Base-by-base conservation (phyloP, 1,140 invertebrate genomes). In the Apis laboriosa region DNA sequence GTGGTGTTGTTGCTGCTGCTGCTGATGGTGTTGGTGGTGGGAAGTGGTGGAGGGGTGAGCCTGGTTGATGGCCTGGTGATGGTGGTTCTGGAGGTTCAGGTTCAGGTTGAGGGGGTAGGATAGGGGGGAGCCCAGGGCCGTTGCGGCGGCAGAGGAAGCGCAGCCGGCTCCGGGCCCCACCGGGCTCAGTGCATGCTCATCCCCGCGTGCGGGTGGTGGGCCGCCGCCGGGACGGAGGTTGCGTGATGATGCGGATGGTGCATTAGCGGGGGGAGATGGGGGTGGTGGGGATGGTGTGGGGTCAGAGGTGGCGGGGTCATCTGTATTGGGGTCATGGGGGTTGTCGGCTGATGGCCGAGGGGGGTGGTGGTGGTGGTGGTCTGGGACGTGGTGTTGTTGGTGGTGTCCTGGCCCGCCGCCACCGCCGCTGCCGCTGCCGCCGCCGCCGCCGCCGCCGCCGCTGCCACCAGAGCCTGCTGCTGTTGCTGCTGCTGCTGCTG, bases 151-250 rank as follows among this genome's bases (percentile, higher is more conserved):
- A 34, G 34, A 34, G 92, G 92, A 91, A 92, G 92, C 92, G 92
- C 91, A 94, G 91, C 90, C 90, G 92, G 91, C 92, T 94, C 94
- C 92, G 93, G 94, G 94, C 93, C 94, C 94, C 94, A 95, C 94
- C 94, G 92, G 92, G 92, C 94, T 94, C 94, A 94, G 93, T 95
- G 93, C 95, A 96, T 95, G 95, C 95, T 95, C 94, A 94, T 94
- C 93, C 93, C 93, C 92, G 93, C 93, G 93, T 93, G 93, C 82
- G 92, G 93, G 87, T 92, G 93, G 89, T 92, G 93, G 89, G 88
- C 90, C 60, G 86, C 76, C 78, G 89, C 84, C 58, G 88, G 89
- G 24, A 93, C 93, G 92, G 92, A 92, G 67, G 92, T 90, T 91
- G 90, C 93, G 92, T 93, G 93, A 92, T 93, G 93, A 90, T 94